These are phyloP conservation scores for Drosophila orena DNA, from an alignment of 1,140 invertebrate genomes.

Conservation along the genomic window DNA sequence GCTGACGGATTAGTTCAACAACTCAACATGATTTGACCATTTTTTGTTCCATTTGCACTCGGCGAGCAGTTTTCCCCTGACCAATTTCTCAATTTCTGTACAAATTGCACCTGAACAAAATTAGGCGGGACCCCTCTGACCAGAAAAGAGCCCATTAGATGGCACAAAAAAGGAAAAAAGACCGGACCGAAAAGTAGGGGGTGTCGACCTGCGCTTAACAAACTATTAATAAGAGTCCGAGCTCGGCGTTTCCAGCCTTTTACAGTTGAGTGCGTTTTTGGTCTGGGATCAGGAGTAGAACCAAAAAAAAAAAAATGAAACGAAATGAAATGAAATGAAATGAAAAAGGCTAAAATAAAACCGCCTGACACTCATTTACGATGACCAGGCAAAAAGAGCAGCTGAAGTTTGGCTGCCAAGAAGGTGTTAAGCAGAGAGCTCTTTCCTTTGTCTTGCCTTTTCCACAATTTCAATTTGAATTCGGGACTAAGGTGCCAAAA, in stretches of 20 bases:
- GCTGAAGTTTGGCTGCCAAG: constrained; percentile 66
- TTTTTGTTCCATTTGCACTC: constrained; percentile 35
- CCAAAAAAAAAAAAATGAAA: constrained; percentile 3
- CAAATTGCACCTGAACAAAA: constrained; percentile 83
- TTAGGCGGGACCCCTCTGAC: constrained; percentile 51
- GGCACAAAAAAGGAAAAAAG: constrained; percentile 49
- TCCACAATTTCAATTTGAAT: constrained; percentile 47
- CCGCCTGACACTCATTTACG: constrained; percentile 70
- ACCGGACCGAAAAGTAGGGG: constrained; percentile 55
- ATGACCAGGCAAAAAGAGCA: constrained; percentile 70
- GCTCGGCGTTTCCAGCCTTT: constrained; percentile 37
- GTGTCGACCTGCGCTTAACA: constrained; percentile 80
- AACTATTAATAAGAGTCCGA: constrained; percentile 73
- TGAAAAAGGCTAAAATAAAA: constrained; percentile 32
- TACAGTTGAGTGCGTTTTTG: constrained; percentile 65
- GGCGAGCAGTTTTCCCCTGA: constrained; percentile 11
- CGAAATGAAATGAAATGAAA: too few species aligned
- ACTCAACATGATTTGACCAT: constrained; percentile 79
- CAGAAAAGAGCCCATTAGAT: constrained; percentile 63
- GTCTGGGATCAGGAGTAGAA: constrained; percentile 39
- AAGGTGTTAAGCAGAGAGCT: constrained; percentile 72
- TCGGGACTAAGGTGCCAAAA: constrained; percentile 50
- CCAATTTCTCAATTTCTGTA: constrained; percentile 27
- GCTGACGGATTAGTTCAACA: constrained; percentile 80
- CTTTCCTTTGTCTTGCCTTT: constrained; percentile 10